These are phyloP conservation scores for Lasiommata megera DNA, from an alignment of 2,888 invertebrate species.

Conservation along the genomic window DNA sequence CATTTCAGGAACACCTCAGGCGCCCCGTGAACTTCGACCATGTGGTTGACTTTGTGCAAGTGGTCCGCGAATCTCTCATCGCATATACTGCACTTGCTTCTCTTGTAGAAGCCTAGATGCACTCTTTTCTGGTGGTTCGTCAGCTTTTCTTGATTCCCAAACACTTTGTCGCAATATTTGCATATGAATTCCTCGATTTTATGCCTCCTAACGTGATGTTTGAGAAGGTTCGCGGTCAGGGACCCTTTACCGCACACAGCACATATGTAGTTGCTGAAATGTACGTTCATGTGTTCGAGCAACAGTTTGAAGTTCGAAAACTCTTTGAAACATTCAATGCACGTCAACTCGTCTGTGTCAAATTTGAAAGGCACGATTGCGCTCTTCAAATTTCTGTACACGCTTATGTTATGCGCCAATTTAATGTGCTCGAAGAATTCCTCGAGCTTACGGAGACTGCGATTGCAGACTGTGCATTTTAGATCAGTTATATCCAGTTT, in stretches of 20 bases:
- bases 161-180: slow-evolving; percentile 48
- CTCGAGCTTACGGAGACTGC: slow-evolving; percentile 39
- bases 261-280: slow-evolving; percentile 55
- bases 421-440: slow-evolving; percentile 46
- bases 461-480: slow-evolving; percentile 48
- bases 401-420: slow-evolving; percentile 37
- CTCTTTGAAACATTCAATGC: slow-evolving; percentile 46
- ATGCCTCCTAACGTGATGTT: slow-evolving; percentile 46
- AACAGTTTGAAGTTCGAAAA: slow-evolving; percentile 53
- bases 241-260: slow-evolving; percentile 48
- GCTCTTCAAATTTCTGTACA: slow-evolving; percentile 47
- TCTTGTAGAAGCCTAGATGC: slow-evolving; percentile 37
- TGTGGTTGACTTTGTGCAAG: slow-evolving; percentile 53
- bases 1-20: slow-evolving; percentile 47
- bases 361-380: slow-evolving; percentile 61
- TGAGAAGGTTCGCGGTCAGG: slow-evolving; percentile 42
- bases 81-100: slow-evolving; percentile 50
- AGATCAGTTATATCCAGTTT: slow-evolving; percentile 53
- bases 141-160: slow-evolving; percentile 36
- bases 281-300: slow-evolving; percentile 60
- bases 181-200: slow-evolving; percentile 50
- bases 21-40: slow-evolving; percentile 51
- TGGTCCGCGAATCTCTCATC: slow-evolving; percentile 50
- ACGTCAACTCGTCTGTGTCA: slow-evolving; percentile 46
- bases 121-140: slow-evolving; percentile 36